phyloP scores from a whole-genome alignment of 2,888 invertebrate genomes.

The Platypus cylindrus region DNA sequence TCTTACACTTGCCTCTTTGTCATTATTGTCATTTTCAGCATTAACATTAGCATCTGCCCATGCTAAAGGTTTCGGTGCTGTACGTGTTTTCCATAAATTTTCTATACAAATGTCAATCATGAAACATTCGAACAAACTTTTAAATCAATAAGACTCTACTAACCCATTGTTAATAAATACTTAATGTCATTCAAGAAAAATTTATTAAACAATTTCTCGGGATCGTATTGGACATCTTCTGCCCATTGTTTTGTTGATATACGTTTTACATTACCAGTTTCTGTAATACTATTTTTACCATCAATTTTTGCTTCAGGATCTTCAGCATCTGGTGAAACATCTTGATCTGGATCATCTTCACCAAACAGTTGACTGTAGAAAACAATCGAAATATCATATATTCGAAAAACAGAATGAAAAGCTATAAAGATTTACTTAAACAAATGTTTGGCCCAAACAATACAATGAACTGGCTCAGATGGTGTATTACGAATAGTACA shows the following conservation, averaged over 20 bases:
- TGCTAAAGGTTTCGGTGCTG: conserved; percentile 67
- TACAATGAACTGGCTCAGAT: conserved; percentile 97
- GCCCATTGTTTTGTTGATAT: conserved; percentile 85
- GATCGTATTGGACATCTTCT: conserved; percentile 65
- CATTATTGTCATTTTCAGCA: conserved; percentile 18
- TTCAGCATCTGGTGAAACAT: conserved; percentile 93
- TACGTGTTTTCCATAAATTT: conserved; percentile 86
- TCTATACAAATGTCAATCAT: conserved; percentile 28
- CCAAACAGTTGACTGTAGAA: conserved; percentile 93
- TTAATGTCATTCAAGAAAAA: conserved; percentile 90
- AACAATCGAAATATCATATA: conserved; percentile 17
- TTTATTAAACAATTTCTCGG: conserved; percentile 79
- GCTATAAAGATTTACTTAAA: conserved; percentile 62
- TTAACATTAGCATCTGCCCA: conserved; percentile 43
- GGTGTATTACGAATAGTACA: conserved; percentile 99
- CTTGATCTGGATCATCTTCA: conserved; percentile 91
- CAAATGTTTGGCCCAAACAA: conserved; percentile 98
- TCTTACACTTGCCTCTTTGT: conserved; percentile 19
- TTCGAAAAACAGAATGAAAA: not conserved
- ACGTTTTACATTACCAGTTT: conserved; percentile 39
- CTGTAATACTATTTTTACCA: conserved; percentile 43
- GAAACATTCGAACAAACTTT: not conserved
- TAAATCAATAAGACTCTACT: conserved; percentile 3
- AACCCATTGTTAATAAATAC: conserved; percentile 79
- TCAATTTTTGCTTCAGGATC: conserved; percentile 75